These are phyloP conservation scores for Macrobrachium nipponense DNA, from an alignment of 1,140 invertebrate species.

Conservation along the genomic window DNA sequence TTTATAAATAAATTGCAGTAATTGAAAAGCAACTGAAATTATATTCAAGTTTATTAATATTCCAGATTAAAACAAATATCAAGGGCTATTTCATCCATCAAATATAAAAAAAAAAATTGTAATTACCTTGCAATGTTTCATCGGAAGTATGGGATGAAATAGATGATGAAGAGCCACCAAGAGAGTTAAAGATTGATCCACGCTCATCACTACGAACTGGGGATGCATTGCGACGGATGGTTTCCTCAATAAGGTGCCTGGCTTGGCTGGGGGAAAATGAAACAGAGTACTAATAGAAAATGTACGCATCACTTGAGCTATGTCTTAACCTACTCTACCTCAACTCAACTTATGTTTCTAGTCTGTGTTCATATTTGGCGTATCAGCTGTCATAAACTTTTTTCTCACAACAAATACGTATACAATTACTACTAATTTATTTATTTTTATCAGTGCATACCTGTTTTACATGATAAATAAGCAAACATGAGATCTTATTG, in stretches of 20 bases:
- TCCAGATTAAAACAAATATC: neutral
- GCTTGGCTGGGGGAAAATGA: slow-evolving; percentile 77
- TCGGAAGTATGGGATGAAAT: slow-evolving; percentile 60
- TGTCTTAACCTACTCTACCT: no score
- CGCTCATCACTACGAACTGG: slow-evolving; percentile 75
- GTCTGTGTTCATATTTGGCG: no score
- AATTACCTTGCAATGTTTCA: slow-evolving; percentile 54
- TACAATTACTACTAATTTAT: no score
- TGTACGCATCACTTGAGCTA: neutral
- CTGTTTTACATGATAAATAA: no score
- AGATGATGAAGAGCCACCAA: slow-evolving; percentile 54
- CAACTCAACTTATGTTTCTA: no score
- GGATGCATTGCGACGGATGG: slow-evolving; percentile 90
- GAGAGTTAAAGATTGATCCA: slow-evolving; percentile 46
- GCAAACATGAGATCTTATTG: no score
- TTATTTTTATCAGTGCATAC: no score
- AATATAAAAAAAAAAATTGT: neutral
- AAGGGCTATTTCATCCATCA: neutral
- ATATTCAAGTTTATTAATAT: neutral
- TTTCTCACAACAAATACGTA: no score
- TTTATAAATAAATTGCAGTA: neutral
- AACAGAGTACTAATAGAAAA: neutral
- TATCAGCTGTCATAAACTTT: no score
- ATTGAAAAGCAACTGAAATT: no score
- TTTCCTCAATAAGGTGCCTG: slow-evolving; percentile 91